Percentiles rank a stretch among this genome's conserved stretches.
Conservation (phyloP, 2,888 invertebrate genomes). For the Cheilosia pagana region DNA sequence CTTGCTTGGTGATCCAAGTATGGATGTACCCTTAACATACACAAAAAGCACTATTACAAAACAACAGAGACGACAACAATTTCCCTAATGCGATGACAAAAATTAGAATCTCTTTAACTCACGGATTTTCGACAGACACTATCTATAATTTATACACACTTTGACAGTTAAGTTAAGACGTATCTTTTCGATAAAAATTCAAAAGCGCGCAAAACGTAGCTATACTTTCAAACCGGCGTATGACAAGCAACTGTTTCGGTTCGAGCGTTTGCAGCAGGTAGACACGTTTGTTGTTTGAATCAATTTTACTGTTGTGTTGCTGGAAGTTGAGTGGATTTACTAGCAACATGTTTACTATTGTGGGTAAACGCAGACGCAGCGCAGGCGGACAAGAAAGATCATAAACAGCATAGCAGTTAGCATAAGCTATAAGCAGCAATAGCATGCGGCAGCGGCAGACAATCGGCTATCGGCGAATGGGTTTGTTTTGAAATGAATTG, state of each 20-base stretch:
- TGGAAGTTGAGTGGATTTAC: slow-evolving; percentile 54
- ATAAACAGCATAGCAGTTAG: too few species aligned
- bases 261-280: slow-evolving; percentile 64
- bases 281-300: slow-evolving; percentile 55
- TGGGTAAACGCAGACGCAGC: not conserved
- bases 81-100: not conserved
- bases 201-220: slow-evolving; percentile 17
- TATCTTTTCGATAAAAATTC: slow-evolving; percentile 43
- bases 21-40: not conserved
- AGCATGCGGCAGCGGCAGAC: too few species aligned
- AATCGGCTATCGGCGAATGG: too few species aligned
- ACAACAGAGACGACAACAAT: not conserved
- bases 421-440: too few species aligned
- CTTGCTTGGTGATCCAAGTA: not conserved
- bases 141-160: slow-evolving; percentile 11
- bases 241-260: slow-evolving; percentile 67
- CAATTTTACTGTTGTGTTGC: slow-evolving; percentile 49
- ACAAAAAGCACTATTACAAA: slow-evolving; percentile 17
- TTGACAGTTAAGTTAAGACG: slow-evolving; percentile 15
- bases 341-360: slow-evolving; percentile 51
- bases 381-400: not conserved
- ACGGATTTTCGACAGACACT: slow-evolving; percentile 1
- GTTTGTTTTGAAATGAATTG: too few species aligned
- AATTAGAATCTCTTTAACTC: not conserved
- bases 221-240: slow-evolving; percentile 56